Evolutionary conservation across 2,797 vertebrate species (phyloP).

Genomic region (Hyperoplus immaculatus): DNA sequence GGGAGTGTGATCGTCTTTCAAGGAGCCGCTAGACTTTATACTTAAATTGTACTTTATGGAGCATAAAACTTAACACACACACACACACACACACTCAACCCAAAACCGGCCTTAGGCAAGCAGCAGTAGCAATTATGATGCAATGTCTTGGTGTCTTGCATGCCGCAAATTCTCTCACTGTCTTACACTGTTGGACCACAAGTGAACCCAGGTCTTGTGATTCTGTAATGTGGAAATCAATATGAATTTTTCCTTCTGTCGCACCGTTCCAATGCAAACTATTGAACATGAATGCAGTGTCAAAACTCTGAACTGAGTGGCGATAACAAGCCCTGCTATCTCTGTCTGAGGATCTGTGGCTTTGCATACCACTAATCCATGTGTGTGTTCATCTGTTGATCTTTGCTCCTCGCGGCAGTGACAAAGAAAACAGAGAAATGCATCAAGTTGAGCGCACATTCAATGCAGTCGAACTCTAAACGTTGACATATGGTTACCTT

Average conservation of each 20-base stretch:
- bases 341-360: constrained; percentile 17
- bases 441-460: constrained; percentile 37
- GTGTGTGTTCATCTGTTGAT: constrained; percentile 35
- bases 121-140: constrained; percentile 46
- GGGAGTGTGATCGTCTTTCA: not conserved
- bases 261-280: not conserved
- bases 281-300: not conserved
- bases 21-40: constrained; percentile 17
- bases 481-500: constrained; percentile 1
- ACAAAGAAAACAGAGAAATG: constrained; percentile 13
- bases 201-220: constrained; percentile 1
- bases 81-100: constrained; percentile 10
- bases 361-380: constrained; percentile 34
- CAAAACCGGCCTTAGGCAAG: not conserved
- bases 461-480: not conserved
- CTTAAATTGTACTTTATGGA: constrained; percentile 9
- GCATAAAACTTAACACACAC: not conserved
- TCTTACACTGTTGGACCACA: constrained; percentile 7
- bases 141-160: constrained; percentile 49
- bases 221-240: not conserved
- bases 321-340: not conserved
- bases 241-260: not conserved
- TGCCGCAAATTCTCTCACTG: constrained; percentile 34
- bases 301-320: not conserved
- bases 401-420: constrained; percentile 28